Conservation (phyloP, 2,797 vertebrate genomes). For the Mionectes olivaceus region DNA sequence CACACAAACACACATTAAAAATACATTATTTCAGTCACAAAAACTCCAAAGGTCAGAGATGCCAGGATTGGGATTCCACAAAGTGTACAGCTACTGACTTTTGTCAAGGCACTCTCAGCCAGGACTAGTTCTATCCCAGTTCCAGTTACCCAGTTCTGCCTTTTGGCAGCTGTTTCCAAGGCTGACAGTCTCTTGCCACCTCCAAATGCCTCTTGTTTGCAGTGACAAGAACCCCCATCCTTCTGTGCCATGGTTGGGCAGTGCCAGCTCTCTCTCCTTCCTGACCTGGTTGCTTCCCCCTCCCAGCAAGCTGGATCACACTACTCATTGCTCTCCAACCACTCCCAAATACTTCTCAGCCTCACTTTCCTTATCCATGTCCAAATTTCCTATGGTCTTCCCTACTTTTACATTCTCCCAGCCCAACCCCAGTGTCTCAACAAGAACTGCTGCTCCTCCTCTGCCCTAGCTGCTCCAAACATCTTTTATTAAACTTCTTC, state of each 20-base stretch:
- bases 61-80: neutral
- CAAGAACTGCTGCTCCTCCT: neutral
- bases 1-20: neutral
- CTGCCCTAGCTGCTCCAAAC: neutral
- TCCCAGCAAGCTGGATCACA: neutral
- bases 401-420: neutral
- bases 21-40: neutral
- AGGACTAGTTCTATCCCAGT: neutral
- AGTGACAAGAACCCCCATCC: accelerated
- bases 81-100: neutral
- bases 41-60: neutral
- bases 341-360: neutral
- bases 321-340: neutral
- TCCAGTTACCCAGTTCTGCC: neutral
- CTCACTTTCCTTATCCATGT: neutral
- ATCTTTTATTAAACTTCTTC: neutral
- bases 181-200: neutral
- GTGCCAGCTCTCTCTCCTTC: neutral
- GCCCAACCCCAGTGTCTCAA: neutral
- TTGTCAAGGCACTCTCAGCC: neutral
- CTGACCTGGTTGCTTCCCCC: neutral
- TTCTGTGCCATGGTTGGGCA: neutral
- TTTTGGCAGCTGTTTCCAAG: neutral
- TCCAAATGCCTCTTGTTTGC: neutral
- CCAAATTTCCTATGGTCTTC: neutral